phyloP scores from a whole-genome alignment of 2,797 vertebrate species.

The Centroberyx gerrardi region DNA sequence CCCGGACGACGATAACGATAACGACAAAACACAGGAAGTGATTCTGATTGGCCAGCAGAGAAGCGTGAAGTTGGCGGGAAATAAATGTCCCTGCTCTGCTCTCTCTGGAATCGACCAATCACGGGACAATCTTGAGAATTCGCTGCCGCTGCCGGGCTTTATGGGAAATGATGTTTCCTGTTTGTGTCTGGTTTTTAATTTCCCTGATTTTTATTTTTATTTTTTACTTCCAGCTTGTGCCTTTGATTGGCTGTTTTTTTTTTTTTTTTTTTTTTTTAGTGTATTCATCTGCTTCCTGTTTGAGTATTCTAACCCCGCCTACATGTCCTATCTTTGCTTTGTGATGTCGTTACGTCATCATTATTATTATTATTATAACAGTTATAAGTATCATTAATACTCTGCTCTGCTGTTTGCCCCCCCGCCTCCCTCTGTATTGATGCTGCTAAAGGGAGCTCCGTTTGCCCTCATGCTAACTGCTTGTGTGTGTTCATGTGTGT shows the following conservation, averaged over 20 bases:
- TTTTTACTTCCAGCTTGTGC: constrained; percentile 42
- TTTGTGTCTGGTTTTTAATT: constrained; percentile 8
- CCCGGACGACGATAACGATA: neutral
- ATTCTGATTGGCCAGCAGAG: constrained; percentile 57
- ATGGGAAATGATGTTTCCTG: constrained; percentile 53
- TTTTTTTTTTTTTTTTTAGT: constrained; percentile 19
- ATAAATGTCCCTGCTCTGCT: constrained; percentile 28
- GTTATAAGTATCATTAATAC: constrained; percentile 36
- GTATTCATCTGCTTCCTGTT: constrained; percentile 38
- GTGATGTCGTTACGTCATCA: constrained; percentile 58
- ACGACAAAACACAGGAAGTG: constrained; percentile 31
- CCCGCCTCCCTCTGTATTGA: constrained; percentile 18
- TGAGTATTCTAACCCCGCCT: constrained; percentile 58
- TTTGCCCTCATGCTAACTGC: constrained; percentile 38
- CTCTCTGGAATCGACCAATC: constrained; percentile 52
- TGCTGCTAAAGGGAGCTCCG: constrained; percentile 66
- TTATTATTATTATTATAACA: constrained; percentile 43
- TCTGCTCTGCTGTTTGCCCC: neutral
- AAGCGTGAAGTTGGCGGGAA: constrained; percentile 21
- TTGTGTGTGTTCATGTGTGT: constrained; percentile 18
- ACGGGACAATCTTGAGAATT: constrained; percentile 69
- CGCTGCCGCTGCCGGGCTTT: constrained; percentile 47
- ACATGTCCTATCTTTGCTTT: constrained; percentile 29
- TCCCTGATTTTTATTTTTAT: neutral
- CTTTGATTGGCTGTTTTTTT: constrained; percentile 61